A percentile compares a stretch with the other conserved stretches of the same genome.
phyloP scores from a whole-genome alignment of 1,140 invertebrate genomes.

The Caerostris darwini region DNA sequence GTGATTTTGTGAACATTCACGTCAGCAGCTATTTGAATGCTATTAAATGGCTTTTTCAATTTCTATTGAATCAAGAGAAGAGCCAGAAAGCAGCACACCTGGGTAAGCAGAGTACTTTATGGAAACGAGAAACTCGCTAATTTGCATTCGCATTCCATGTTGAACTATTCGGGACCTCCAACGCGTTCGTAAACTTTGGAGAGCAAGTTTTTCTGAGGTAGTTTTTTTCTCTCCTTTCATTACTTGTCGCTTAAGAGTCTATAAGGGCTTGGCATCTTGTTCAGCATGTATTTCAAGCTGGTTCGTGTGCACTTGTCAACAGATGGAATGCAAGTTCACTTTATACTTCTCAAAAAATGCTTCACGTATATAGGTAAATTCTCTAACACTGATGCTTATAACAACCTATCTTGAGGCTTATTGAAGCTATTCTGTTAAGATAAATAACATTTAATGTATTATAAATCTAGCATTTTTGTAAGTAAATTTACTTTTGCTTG shows the following conservation, averaged over 20 bases:
- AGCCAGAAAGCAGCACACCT: neutral
- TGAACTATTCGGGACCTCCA: conserved; percentile 30
- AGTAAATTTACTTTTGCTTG: no score
- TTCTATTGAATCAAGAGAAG: neutral
- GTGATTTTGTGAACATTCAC: no score
- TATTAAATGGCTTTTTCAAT: neutral
- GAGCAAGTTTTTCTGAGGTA: conserved; percentile 23
- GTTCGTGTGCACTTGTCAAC: neutral
- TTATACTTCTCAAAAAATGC: no score
- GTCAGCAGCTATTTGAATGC: neutral
- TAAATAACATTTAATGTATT: no score
- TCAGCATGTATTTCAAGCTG: conserved; percentile 20
- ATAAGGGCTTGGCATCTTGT: conserved; percentile 42
- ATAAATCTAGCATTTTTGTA: no score
- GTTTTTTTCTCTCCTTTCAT: neutral
- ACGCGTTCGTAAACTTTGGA: conserved; percentile 31
- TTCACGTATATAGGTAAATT: no score
- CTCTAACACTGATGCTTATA: no score
- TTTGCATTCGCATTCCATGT: conserved; percentile 36
- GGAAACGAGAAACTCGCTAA: conserved; percentile 10
- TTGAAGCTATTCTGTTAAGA: no score
- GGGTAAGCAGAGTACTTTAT: conserved; percentile 4
- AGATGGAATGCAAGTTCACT: neutral
- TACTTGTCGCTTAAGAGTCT: neutral
- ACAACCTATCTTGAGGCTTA: no score